Conservation (phyloP, 2,113 vertebrate species). For the Gorilla gorilla region DNA sequence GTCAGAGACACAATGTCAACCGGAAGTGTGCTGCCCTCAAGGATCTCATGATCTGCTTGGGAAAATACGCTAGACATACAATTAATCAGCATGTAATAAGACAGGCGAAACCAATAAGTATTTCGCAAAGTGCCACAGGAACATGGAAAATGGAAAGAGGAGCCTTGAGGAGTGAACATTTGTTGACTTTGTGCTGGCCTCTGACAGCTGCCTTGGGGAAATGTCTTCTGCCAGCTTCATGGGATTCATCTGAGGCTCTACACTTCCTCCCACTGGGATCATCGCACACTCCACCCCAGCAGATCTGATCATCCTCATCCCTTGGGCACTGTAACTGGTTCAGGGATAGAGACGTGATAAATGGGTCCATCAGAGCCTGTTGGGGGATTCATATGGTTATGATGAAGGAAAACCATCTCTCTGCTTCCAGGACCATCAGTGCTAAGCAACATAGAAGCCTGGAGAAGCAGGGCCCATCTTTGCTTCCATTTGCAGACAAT, state of each 20-base stretch:
- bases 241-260: too few species aligned
- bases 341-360: fast-evolving
- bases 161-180: not conserved
- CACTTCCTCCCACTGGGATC: fast-evolving
- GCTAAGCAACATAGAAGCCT: fast-evolving
- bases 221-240: not conserved
- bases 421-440: not conserved
- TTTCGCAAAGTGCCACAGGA: too few species aligned
- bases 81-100: fast-evolving
- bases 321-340: too few species aligned
- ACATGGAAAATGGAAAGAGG: not conserved
- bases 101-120: too few species aligned
- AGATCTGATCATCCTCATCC: not conserved
- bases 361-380: fast-evolving
- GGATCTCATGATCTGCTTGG: fast-evolving
- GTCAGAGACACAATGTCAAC: not conserved
- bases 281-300: not conserved
- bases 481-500: not conserved
- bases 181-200: not conserved
- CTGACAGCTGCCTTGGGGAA: too few species aligned
- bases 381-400: not conserved
- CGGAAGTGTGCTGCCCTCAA: not conserved
- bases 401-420: not conserved
- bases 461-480: not conserved
- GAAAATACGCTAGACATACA: not conserved